A percentile compares a stretch with the other conserved stretches of the same genome.
phyloP scores from a whole-genome alignment of 2,888 invertebrate genomes.

The Oligia latruncula region DNA sequence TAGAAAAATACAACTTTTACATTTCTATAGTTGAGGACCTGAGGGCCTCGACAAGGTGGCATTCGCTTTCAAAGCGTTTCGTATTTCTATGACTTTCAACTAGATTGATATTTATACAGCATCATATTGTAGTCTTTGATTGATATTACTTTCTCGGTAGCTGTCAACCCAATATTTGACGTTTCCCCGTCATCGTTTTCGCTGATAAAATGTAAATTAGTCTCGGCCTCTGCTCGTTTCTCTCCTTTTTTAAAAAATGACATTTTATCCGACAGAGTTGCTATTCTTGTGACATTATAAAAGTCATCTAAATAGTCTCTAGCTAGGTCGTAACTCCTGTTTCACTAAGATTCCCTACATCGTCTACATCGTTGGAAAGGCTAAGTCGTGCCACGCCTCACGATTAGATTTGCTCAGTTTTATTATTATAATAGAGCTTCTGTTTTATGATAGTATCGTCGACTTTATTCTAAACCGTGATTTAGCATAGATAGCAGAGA shows the following conservation, averaged over 20 bases:
- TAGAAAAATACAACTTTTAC: neutral
- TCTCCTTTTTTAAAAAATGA: neutral
- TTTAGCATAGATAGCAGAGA: neutral
- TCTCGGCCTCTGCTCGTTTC: neutral
- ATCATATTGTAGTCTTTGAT: too few species aligned
- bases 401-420: conserved; percentile 58
- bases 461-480: conserved; percentile 5
- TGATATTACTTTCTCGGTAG: neutral
- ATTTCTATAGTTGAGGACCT: too few species aligned
- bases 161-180: neutral
- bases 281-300: neutral
- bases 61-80: neutral
- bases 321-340: conserved; percentile 24
- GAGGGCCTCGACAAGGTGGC: neutral
- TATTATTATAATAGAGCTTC: conserved; percentile 58
- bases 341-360: conserved; percentile 37
- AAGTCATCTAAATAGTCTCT: conserved; percentile 3
- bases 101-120: too few species aligned
- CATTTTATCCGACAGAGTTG: neutral
- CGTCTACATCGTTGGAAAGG: conserved; percentile 48
- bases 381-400: conserved; percentile 58
- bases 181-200: neutral
- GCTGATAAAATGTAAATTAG: neutral
- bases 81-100: neutral
- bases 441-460: conserved; percentile 41